These are phyloP conservation scores for Uloborus diversus DNA, from an alignment of 1,140 invertebrate genomes.

Conservation along the genomic window DNA sequence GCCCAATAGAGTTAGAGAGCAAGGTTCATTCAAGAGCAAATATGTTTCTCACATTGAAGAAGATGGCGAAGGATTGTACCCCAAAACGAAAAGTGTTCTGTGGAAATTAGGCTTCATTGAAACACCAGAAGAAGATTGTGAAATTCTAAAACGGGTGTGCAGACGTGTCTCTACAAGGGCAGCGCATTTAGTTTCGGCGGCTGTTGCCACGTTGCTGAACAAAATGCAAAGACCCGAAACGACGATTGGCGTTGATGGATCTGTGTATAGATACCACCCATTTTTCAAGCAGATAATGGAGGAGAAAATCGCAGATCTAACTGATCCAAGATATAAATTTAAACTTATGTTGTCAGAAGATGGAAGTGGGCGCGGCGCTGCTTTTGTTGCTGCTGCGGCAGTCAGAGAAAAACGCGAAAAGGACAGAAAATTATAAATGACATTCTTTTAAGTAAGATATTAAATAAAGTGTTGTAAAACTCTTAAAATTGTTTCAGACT, in stretches of 20 bases:
- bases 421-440: no score
- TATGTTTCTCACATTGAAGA: conserved; percentile 97
- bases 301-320: conserved; percentile 84
- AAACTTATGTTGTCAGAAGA: conserved; percentile 97
- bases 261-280: conserved; percentile 97
- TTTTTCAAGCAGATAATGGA: conserved; percentile 96
- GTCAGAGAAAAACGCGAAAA: no score
- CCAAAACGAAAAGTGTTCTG: conserved; percentile 53
- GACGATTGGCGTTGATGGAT: conserved; percentile 98
- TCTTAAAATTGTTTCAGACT: no score
- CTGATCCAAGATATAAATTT: conserved; percentile 77
- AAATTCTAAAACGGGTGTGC: conserved; percentile 88
- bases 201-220: conserved; percentile 69
- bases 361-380: conserved; percentile 96
- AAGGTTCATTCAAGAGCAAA: conserved; percentile 75
- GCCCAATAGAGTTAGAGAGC: conserved; percentile 67
- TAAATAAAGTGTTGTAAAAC: no score
- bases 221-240: conserved; percentile 85
- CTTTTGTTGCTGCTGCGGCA: conserved; percentile 97
- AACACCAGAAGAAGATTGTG: conserved; percentile 85
- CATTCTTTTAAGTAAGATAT: no score
- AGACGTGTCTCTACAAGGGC: conserved; percentile 89
- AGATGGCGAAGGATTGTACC: conserved; percentile 59
- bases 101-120: conserved; percentile 72
- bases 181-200: conserved; percentile 87